Base-by-base conservation (phyloP, 2,113 vertebrate species). In the Anoplopoma fimbria region DNA sequence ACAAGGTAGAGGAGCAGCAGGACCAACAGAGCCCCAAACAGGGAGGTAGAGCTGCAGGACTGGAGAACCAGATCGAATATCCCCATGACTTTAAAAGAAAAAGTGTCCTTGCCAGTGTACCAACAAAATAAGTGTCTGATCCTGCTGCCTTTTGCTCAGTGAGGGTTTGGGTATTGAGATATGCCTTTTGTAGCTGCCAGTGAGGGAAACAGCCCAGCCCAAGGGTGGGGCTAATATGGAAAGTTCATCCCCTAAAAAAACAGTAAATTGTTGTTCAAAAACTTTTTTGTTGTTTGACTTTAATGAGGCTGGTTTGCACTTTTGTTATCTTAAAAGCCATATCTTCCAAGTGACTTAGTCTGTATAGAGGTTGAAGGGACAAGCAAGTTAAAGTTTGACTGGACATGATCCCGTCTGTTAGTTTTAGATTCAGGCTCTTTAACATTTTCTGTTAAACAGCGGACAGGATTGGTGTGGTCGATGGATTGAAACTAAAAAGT, bases 21-120 rank as follows among this genome's bases (percentile, higher is more conserved):
- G 34, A 88, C 5, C 2, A 42, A 2, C 25, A 84, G 51, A 81
- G 34, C 33, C 21, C 34, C 83, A 10, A 85, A 4, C 60, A 86
- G 40, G 13, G 76, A 36, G 38, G 29, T n/a, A 6, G 60, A 42
- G 25, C 15, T 55, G 49, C 15, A 55, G 4, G 61, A 53, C 60
- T 80, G 61, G 25, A 88, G 49, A 14, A 72, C 8, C 9, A 53
- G 0, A 0, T 86, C 75, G 3, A 73, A 15, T 1, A 80, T 10
- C 1, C 4, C 73, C 84, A 88, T 90, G 69, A 34, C 4, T 27
- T 57, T 23, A 8, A 27, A 27, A 57, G 25, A 27, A 3, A 90
- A 65, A 85, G 77, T 0, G 77, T 38, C 34, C 61, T 38, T n/a
- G 9, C 61, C 9, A 36, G 9, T 63, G 7, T 12, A 23, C 17